These are phyloP conservation scores for Cynocephalus volans DNA, from an alignment of 2,113 vertebrate genomes.

Conservation along the genomic window DNA sequence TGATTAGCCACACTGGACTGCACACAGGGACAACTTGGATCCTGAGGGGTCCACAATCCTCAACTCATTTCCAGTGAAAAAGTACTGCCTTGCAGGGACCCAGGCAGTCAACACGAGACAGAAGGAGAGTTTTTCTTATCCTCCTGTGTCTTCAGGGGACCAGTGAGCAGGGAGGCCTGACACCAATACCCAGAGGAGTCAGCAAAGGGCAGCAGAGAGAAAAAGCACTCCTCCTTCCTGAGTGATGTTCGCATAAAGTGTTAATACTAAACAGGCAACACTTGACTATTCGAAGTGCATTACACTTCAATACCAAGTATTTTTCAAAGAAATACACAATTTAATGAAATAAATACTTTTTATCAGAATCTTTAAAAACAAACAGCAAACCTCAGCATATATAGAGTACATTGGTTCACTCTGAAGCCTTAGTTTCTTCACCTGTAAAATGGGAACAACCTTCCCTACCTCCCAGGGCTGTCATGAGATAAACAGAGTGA, in stretches of 20 bases:
- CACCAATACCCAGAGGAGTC: background rate
- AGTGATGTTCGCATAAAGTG: background rate
- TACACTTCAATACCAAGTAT: background rate
- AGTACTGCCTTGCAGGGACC: background rate
- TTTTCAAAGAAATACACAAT: background rate
- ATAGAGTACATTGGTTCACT: background rate
- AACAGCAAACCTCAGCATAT: background rate
- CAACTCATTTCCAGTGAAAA: background rate
- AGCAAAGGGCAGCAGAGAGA: background rate
- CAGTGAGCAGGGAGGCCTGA: background rate
- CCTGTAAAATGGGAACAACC: background rate
- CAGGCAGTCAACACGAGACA: background rate
- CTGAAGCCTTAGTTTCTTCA: background rate
- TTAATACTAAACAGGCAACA: background rate
- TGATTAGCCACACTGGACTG: accelerated
- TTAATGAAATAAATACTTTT: background rate
- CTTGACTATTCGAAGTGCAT: background rate
- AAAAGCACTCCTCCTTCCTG: background rate
- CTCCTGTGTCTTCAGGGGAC: background rate
- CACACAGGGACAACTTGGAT: accelerated
- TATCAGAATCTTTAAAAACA: background rate
- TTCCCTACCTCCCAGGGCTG: background rate
- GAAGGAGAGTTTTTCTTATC: background rate
- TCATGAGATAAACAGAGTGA: background rate
- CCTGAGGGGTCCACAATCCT: background rate